A percentile compares a stretch with the other conserved stretches of the same genome.
These are phyloP conservation scores for Pachypanchax playfairii DNA, from an alignment of 2,113 vertebrate genomes.

Conservation along the genomic window DNA sequence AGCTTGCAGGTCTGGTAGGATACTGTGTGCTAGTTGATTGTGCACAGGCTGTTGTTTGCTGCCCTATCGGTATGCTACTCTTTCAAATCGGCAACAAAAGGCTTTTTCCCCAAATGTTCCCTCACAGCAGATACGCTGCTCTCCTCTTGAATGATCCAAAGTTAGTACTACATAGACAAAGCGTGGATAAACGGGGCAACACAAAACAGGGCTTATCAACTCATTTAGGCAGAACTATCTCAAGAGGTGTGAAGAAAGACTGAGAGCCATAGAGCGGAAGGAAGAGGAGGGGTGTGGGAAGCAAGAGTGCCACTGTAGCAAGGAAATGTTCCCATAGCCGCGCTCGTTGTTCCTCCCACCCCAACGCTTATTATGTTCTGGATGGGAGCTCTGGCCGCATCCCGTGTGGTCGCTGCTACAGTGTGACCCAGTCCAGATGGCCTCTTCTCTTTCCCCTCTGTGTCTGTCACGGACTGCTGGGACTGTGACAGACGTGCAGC, in stretches of 20 bases:
- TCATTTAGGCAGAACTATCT: conserved; percentile 69
- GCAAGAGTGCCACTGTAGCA: conserved; percentile 47
- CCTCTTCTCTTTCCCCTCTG: conserved; percentile 51
- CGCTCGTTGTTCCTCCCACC: conserved; percentile 52
- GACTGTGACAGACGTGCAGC: conserved; percentile 56
- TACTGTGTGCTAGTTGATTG: conserved; percentile 37
- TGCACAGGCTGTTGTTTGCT: conserved; percentile 50
- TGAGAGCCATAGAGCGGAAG: conserved; percentile 32
- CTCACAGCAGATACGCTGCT: conserved; percentile 55
- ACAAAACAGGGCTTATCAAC: conserved; percentile 75
- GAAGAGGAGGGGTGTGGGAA: conserved; percentile 14
- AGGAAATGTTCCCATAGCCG: conserved; percentile 58
- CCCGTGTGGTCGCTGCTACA: conserved; percentile 60
- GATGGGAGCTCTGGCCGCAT: conserved; percentile 57
- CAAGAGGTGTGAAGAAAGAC: conserved; percentile 64
- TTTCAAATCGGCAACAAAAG: conserved; percentile 75
- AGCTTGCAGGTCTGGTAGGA: conserved; percentile 31
- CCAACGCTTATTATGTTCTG: conserved; percentile 48
- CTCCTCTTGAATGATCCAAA: conserved; percentile 67
- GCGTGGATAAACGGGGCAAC: conserved; percentile 64
- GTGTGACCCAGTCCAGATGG: conserved; percentile 74
- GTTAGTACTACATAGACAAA: conserved; percentile 71
- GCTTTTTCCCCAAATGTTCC: conserved; percentile 56
- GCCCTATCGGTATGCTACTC: conserved; percentile 63
- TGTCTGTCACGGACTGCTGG: conserved; percentile 39